Evolutionary conservation across 1,140 invertebrate species (phyloP).

Genomic region (Scylla paramamosain): DNA sequence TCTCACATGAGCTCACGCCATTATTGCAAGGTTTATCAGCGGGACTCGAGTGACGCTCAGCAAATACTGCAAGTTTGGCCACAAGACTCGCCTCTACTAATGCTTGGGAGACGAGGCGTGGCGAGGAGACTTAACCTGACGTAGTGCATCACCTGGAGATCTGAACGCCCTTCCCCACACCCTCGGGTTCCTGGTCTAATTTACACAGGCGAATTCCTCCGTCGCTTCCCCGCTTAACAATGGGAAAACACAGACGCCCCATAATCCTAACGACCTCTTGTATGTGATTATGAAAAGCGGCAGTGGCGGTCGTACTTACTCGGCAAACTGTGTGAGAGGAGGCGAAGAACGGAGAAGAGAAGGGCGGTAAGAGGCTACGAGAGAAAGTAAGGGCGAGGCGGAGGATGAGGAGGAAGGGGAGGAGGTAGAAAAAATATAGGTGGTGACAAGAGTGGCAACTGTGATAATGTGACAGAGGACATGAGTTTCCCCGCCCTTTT

Average conservation of each 20-base stretch:
- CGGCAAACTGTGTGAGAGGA: not conserved
- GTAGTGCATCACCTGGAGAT: constrained; percentile 45
- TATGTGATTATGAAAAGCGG: too few species aligned
- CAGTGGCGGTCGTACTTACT: too few species aligned
- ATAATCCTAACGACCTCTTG: too few species aligned
- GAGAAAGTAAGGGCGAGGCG: not conserved
- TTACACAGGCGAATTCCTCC: constrained; percentile 25
- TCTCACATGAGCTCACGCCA: constrained; percentile 50
- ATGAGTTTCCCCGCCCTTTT: constrained; percentile 67
- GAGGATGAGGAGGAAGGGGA: not conserved
- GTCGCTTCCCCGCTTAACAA: not conserved
- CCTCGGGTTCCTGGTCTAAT: not conserved
- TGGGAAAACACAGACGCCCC: not conserved
- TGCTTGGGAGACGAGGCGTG: constrained; percentile 52
- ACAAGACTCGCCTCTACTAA: constrained; percentile 13
- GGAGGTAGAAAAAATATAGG: not conserved
- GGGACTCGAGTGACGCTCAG: constrained; percentile 47
- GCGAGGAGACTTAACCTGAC: constrained; percentile 1
- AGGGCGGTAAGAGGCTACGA: not conserved
- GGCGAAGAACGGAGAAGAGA: not conserved
- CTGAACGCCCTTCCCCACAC: constrained; percentile 2
- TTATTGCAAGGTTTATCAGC: constrained; percentile 59
- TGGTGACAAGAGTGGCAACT: constrained; percentile 52
- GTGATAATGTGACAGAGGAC: constrained; percentile 64
- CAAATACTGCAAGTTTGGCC: constrained; percentile 45